Conservation (phyloP, 2,113 vertebrate species). For the Hemibagrus wyckioides region DNA sequence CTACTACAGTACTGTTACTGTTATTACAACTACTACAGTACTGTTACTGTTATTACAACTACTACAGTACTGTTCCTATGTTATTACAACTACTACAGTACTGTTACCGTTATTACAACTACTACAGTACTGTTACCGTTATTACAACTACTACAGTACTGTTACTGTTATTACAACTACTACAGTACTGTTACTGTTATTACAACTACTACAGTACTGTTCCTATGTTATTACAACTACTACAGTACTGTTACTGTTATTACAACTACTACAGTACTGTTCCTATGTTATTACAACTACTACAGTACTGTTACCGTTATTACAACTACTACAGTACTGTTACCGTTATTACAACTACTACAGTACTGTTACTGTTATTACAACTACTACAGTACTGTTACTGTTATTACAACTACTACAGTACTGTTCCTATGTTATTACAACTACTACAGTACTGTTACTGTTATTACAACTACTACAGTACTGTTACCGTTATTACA, state of each 20-base stretch:
- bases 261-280: not conserved
- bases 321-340: not conserved
- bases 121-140: not conserved
- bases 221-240: not conserved
- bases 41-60: not conserved
- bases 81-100: not conserved
- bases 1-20: no score
- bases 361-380: not conserved
- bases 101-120: not conserved
- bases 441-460: not conserved
- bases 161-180: not conserved
- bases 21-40: not conserved
- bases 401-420: no score
- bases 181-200: not conserved
- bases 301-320: not conserved
- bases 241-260: not conserved
- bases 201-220: not conserved
- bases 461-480: not conserved
- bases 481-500: not conserved
- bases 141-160: not conserved
- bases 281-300: not conserved
- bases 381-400: not conserved
- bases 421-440: no score
- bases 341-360: no score
- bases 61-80: not conserved